Conservation (phyloP, 2,113 vertebrate species). For the Zapornia atra region DNA sequence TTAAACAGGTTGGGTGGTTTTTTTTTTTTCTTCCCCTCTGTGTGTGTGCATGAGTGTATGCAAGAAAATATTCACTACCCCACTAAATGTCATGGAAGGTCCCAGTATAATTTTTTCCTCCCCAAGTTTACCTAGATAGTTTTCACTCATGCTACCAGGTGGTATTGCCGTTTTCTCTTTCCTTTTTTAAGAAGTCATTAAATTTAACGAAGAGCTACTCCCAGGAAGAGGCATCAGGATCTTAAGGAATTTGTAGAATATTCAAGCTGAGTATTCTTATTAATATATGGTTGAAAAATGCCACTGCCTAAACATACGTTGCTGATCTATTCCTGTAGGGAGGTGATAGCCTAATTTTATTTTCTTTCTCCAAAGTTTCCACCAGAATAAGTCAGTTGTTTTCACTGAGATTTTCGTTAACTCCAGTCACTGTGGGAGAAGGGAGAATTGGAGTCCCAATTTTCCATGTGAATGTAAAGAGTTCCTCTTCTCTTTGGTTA, state of each 20-base stretch:
- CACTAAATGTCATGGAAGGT: background rate
- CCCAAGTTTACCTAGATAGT: background rate
- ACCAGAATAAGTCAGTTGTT: constrained; percentile 8
- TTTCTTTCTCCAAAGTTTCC: background rate
- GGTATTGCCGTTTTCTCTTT: background rate
- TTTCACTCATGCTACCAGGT: background rate
- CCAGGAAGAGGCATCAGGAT: background rate
- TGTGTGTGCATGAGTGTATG: background rate
- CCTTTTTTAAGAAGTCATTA: constrained; percentile 16
- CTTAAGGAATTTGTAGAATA: constrained; percentile 36
- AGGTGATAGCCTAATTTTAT: background rate
- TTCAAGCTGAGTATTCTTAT: constrained; percentile 13
- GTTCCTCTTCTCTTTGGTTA: background rate
- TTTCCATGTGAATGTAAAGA: background rate
- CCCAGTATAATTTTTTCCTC: background rate
- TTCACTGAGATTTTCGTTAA: background rate
- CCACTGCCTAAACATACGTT: background rate
- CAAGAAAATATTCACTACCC: background rate
- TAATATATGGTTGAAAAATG: constrained; percentile 38
- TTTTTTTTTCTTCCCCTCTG: background rate
- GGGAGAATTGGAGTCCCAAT: background rate
- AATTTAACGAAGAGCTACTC: background rate
- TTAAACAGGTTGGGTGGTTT: background rate
- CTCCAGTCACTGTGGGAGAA: background rate
- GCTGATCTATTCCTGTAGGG: constrained; percentile 17